Evolutionary conservation across 2,888 invertebrate genomes (phyloP).

Genomic region (Marasmarcha lunaedactyla): DNA sequence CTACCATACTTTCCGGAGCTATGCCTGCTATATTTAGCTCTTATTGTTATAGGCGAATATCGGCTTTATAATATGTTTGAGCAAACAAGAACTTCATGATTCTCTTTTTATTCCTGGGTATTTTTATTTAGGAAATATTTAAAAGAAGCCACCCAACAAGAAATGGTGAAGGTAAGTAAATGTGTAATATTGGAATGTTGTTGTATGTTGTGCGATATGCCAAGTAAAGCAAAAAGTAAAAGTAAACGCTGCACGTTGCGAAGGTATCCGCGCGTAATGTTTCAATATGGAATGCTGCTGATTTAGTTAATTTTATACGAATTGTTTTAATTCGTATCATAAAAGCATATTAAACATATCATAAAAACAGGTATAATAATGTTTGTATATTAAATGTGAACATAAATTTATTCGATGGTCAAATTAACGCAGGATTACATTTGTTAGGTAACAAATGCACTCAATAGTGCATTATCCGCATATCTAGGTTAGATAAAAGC

Average conservation of each 20-base stretch:
- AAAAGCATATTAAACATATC: too few species aligned
- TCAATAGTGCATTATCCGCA: conserved; percentile 25
- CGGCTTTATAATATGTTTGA: too few species aligned
- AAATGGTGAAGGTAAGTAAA: neutral
- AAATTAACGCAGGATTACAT: neutral
- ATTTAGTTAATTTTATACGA: neutral
- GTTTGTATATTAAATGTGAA: too few species aligned
- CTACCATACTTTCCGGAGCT: neutral
- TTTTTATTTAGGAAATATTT: too few species aligned
- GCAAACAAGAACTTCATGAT: too few species aligned
- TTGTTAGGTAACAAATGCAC: neutral
- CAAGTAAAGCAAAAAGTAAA: conserved; percentile 2
- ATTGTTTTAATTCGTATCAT: too few species aligned
- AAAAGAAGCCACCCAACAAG: too few species aligned
- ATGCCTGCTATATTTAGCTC: too few species aligned
- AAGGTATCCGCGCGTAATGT: neutral
- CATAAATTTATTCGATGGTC: too few species aligned
- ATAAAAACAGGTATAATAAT: too few species aligned
- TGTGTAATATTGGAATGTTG: neutral
- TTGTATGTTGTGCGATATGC: neutral
- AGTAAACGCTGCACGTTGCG: neutral
- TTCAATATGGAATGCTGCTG: neutral
- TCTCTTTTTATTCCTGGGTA: too few species aligned
- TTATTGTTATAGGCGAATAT: too few species aligned
- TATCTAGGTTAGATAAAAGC: conserved; percentile 37